Evolutionary conservation across 2,888 invertebrate species (phyloP).

Genomic region (Acanthopleura granulata): DNA sequence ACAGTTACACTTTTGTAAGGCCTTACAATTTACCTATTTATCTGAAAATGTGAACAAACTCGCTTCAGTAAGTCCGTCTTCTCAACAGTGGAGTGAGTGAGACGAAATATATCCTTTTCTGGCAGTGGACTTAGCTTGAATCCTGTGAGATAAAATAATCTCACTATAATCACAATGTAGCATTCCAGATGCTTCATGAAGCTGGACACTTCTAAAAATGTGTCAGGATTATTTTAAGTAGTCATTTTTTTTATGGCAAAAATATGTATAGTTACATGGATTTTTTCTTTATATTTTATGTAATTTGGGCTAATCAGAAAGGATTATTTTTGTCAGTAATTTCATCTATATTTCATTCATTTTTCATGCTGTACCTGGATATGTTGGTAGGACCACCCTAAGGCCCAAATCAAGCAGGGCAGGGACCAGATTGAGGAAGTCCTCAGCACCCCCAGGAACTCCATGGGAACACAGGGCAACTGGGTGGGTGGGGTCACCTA

Average conservation of each 20-base stretch:
- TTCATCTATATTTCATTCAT: too few relatives aligned
- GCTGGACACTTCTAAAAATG: too few relatives aligned
- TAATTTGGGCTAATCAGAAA: too few relatives aligned
- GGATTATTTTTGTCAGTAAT: too few relatives aligned
- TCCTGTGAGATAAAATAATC: neutral
- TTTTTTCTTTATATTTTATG: too few relatives aligned
- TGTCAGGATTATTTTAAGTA: too few relatives aligned
- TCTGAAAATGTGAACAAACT: neutral
- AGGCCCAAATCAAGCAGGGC: neutral
- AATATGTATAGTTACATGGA: too few relatives aligned
- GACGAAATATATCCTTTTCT: neutral
- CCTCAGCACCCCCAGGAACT: neutral
- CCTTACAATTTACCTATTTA: neutral
- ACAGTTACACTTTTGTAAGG: too few relatives aligned
- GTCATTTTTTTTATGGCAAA: too few relatives aligned
- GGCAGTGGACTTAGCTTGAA: neutral
- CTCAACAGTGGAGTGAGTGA: neutral
- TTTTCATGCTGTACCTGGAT: neutral
- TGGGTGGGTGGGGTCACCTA: neutral
- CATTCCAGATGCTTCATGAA: too few relatives aligned
- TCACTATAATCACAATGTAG: too few relatives aligned
- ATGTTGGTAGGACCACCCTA: neutral
- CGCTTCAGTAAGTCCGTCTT: neutral
- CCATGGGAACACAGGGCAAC: conserved; percentile 9
- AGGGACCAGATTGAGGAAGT: conserved; percentile 5